Percentiles rank a stretch among this genome's conserved stretches.
Evolutionary conservation across 2,888 invertebrate species (phyloP).

Genomic region (Meghimatium bilineatum): DNA sequence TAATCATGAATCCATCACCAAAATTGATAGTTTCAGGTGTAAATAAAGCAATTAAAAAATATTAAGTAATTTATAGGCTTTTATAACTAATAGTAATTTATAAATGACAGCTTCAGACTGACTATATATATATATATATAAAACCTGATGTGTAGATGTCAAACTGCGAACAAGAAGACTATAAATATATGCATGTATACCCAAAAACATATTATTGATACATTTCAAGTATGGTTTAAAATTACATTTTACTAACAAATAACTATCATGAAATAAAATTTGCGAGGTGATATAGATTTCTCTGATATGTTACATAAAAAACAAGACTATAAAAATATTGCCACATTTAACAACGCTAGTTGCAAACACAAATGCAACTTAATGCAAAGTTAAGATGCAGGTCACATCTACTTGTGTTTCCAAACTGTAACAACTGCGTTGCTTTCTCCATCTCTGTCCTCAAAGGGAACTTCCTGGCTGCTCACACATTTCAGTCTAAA

Average conservation of each 20-base stretch:
- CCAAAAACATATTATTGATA: background rate
- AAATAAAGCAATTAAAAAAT: too few species aligned
- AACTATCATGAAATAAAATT: too few species aligned
- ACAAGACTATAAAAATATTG: background rate
- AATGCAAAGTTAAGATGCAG: background rate
- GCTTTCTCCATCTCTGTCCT: constrained; percentile 52
- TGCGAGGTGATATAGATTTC: too few species aligned
- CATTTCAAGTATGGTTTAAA: background rate
- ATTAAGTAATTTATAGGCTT: too few species aligned
- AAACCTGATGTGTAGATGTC: too few species aligned
- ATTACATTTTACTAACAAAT: background rate
- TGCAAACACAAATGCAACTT: background rate
- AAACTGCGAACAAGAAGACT: too few species aligned
- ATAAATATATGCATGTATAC: too few species aligned
- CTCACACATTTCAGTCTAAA: constrained; percentile 60
- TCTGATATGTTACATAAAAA: background rate
- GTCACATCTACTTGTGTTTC: constrained; percentile 50
- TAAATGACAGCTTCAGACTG: too few species aligned
- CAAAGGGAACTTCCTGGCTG: constrained; percentile 55
- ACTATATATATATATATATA: too few species aligned
- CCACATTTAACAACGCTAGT: background rate
- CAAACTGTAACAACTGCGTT: constrained; percentile 61
- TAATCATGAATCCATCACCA: background rate
- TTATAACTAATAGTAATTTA: too few species aligned
- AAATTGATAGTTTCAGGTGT: too few species aligned